Percentiles rank a stretch among this genome's conserved stretches.
Evolutionary conservation across 2,888 invertebrate genomes (phyloP).

Genomic region (Melikaiella ostensackeni): DNA sequence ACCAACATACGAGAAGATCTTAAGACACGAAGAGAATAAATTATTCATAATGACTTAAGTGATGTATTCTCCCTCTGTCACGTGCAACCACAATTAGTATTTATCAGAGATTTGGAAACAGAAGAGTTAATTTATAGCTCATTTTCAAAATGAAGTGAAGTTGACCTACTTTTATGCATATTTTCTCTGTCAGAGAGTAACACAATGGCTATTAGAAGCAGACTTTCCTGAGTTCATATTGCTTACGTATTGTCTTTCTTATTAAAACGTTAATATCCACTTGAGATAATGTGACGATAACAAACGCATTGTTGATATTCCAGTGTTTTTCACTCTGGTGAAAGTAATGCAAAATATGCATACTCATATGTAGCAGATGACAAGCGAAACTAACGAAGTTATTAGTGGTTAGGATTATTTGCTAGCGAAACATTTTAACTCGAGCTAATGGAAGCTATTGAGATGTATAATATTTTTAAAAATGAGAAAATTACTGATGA

Average conservation of each 20-base stretch:
- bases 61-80: not conserved
- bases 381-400: not conserved
- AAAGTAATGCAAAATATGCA: not conserved
- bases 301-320: not conserved
- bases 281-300: not conserved
- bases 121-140: not conserved
- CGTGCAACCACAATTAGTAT: slow-evolving; percentile 21
- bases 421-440: not conserved
- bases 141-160: not conserved
- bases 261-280: not conserved
- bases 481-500: not conserved
- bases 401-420: not conserved
- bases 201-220: not conserved
- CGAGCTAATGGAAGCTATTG: not conserved
- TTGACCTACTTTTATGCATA: not conserved
- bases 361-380: not conserved
- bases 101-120: slow-evolving; percentile 3
- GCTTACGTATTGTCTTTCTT: not conserved
- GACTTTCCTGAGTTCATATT: not conserved
- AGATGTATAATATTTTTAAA: not conserved
- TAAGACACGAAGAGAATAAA: slow-evolving; percentile 13
- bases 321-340: not conserved
- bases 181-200: not conserved
- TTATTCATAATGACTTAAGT: slow-evolving; percentile 25
- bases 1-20: slow-evolving; percentile 19